Conservation (phyloP, 2,113 vertebrate species). For the Tretioscincus oriximinensis region DNA sequence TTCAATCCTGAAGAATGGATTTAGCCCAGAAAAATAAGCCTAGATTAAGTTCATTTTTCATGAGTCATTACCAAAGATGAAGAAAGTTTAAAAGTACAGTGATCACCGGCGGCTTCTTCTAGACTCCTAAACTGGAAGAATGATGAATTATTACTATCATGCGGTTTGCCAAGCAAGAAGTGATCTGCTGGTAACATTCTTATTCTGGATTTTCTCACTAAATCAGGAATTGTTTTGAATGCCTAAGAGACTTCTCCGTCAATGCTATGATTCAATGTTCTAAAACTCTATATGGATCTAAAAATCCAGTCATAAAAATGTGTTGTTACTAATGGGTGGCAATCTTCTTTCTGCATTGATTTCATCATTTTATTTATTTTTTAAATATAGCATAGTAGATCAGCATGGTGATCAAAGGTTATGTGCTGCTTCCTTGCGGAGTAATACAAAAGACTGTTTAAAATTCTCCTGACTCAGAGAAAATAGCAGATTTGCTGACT, state of each 20-base stretch:
- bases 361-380: constrained; percentile 10
- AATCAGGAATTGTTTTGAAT: no score
- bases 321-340: not conserved
- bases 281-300: not conserved
- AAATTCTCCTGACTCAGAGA: constrained; percentile 47
- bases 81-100: no score
- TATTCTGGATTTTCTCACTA: not conserved
- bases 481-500: constrained; percentile 47
- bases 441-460: constrained; percentile 32
- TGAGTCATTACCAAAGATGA: no score
- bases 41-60: no score
- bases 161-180: no score
- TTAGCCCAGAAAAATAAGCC: no score
- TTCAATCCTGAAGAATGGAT: no score
- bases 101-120: no score
- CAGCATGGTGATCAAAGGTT: constrained; percentile 29
- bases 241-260: not conserved
- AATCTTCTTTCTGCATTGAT: not conserved
- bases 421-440: constrained; percentile 13
- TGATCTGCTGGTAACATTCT: no score
- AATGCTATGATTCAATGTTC: not conserved
- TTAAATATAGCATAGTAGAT: not conserved
- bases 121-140: no score
- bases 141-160: no score
- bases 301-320: constrained; percentile 32